Base-by-base conservation (phyloP, 2,797 vertebrate genomes). In the Centropyge bicolor region DNA sequence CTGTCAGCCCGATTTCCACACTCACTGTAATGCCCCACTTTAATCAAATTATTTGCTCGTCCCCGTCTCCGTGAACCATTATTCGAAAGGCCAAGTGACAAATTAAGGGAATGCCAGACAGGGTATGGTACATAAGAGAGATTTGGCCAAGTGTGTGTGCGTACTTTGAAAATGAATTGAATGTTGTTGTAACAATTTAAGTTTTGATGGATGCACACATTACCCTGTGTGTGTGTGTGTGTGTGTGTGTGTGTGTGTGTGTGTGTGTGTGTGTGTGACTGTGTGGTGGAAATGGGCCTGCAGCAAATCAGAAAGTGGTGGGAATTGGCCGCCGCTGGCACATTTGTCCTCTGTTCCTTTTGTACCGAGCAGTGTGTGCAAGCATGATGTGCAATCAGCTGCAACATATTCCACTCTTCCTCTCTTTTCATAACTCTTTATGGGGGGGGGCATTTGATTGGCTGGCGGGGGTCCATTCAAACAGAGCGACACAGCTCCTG, bases 41-140 rank as follows among this genome's bases (percentile, higher is more conserved):
- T 83, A 89, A 93, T 93, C 61, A 77, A 85, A 88, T 87, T 27
- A 90, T 93, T 87, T 85, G 84, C 85, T 88, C 61, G 38, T 82
- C 77, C 64, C 55, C 68, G 70, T 75, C 54, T 52, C 73, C 38
- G n/a, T 64, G 57, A 86, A 87, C 78, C 74, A 75, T 77, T 79
- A 84, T 90, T 85, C 82, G 54, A 90, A 91, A 90, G 82, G 88
- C 82, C 86, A 89, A 88, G 81, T 88, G 82, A 83, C 78, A 88
- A 85, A 91, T 89, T 84, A 88, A 67, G 68, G 41, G 72, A 78
- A 82, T 81, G 77, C 65, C 81, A 82, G 75, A 80, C 57, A 69
- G 66, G 51, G 27, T 74, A 35, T 51, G 56, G 64, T 56, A 85
- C 64, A 79, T 78, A 78, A 79, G 65, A 83, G 74, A 76, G 81